Evolutionary conservation across 2,888 invertebrate species (phyloP), one percentile per base, ranked within the genome.

Genomic region (Dryobota labecula): DNA sequence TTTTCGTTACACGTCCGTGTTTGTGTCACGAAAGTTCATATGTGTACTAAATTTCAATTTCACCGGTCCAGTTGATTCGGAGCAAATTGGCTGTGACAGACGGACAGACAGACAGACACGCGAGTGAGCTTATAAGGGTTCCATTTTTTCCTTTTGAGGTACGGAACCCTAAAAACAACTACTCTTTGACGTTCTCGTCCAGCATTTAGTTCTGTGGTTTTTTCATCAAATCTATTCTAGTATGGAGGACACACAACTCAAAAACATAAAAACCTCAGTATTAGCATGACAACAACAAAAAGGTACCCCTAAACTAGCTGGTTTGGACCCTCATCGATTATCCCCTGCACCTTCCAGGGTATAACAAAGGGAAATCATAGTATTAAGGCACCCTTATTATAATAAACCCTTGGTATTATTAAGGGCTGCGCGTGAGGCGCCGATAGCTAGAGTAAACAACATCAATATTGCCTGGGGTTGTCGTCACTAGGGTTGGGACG

Each of bases 361-460:
- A 82, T 74, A 80, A 86, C 78, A 86, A 87, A 76, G 74, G 72
- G 24, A 61, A 74, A 74, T 80, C 77, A 76, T 80, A 67, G 76
- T 73, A 82, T 74, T 76, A 73, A 54, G 70, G 78, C 62, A 77
- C 73, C 81, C 79, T 70, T 76, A 85, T 85, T 85, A 88, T 84
- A 85, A 90, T 89, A 89, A 88, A 89, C 86, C 86, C 74, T 82
- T 86, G 74, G 87, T 89, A 87, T 83, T 87, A 88, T 86, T 82
- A 86, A 86, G 88, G 89, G 79, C 83, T 80, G 87, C 84, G 85
- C 89, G 89, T 88, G 87, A 87, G 87, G 86, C 76, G 76, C 81
- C 86, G 92, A 93, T 92, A 93, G 87, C 84, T 76, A 71, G 76
- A 70, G 91, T 86, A 93, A 92, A 93, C 93, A 93, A 89, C 92